Base-by-base conservation (phyloP, 2,888 invertebrate species). In the Plusia festucae region DNA sequence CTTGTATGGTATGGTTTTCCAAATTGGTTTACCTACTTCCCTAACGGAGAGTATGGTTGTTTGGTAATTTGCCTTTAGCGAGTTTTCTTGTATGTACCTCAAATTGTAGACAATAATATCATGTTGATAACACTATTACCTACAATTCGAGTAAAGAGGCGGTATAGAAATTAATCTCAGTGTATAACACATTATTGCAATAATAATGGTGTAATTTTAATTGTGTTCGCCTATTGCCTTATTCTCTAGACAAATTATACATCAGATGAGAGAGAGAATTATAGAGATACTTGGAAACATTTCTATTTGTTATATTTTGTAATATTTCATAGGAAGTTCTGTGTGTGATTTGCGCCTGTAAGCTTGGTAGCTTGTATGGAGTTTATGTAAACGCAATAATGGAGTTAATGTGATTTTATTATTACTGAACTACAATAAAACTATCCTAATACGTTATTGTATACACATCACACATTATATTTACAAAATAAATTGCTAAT, bases 231-330 rank as follows among this genome's bases (percentile, higher is more conserved):
- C n/a, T 40, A 40, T 40, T n/a, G 40, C 40, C 4, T 40, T 40
- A 40, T 40, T 40, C 40, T 40, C 40, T n/a, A 40, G 40, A 40
- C 40, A 30, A 27, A 15, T 34, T 40, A n/a, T n/a, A 40, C 40
- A 40, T 40, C 40, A 40, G 5, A 6, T 40, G 40, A 34, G 34
- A 40, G 40, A 40, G 15, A 30, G 9, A 9, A 30, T 30, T n/a
- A n/a, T n/a, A n/a, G n/a, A n/a, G n/a, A 30, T 30, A 30, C 30
- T 8, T 9, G 8, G 1, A 2, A 30, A 9, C 30, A 30, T 30
- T 30, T 30, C 30, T 8, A 30, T 30, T 9, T 30, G 15, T 34
- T 3, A 34, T 1, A 6, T 6, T 40, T 40, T n/a, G n/a, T n/a
- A 40, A n/a, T 40, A 40, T n/a, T 6, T 40, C 0, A 7, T 40